Conservation (phyloP, 2,888 invertebrate genomes). For the Seladonia tumulorum region DNA sequence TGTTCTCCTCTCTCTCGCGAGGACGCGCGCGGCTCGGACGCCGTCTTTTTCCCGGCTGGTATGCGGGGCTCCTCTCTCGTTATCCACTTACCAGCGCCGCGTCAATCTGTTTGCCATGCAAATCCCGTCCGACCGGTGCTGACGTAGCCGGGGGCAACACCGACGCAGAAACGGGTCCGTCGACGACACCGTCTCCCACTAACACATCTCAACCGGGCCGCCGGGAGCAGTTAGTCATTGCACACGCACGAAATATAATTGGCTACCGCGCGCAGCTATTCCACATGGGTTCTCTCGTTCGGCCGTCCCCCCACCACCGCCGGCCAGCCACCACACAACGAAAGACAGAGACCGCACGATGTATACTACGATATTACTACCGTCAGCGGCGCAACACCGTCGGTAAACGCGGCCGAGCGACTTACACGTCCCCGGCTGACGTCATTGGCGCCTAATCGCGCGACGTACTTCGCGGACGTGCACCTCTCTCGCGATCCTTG, state of each 20-base stretch:
- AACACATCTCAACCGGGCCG: constrained; percentile 73
- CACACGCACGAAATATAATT: constrained; percentile 71
- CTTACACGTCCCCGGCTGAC: constrained; percentile 71
- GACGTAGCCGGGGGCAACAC: constrained; percentile 75
- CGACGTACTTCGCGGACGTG: constrained; percentile 68
- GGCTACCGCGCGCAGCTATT: constrained; percentile 68
- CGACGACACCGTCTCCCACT: constrained; percentile 77
- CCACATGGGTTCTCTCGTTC: constrained; percentile 66
- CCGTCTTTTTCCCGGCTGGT: constrained; percentile 58
- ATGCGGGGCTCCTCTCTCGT: constrained; percentile 74
- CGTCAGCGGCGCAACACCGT: constrained; percentile 43
- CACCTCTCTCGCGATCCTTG: constrained; percentile 44
- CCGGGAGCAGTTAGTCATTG: constrained; percentile 80
- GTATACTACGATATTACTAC: constrained; percentile 54
- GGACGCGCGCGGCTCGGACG: constrained; percentile 30
- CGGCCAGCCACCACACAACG: constrained; percentile 27
- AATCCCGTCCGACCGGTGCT: constrained; percentile 81
- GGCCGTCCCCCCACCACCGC: constrained; percentile 52
- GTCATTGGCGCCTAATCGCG: constrained; percentile 80
- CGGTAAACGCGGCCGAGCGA: constrained; percentile 63
- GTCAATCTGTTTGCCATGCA: constrained; percentile 83
- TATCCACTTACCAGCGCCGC: constrained; percentile 82
- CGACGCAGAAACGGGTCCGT: constrained; percentile 69
- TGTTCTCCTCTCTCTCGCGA: constrained; percentile 36
- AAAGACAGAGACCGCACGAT: constrained; percentile 19